Evolutionary conservation across 2,888 invertebrate species (phyloP), one percentile per base, ranked within the genome.

Genomic region (Andrena haemorrhoa): DNA sequence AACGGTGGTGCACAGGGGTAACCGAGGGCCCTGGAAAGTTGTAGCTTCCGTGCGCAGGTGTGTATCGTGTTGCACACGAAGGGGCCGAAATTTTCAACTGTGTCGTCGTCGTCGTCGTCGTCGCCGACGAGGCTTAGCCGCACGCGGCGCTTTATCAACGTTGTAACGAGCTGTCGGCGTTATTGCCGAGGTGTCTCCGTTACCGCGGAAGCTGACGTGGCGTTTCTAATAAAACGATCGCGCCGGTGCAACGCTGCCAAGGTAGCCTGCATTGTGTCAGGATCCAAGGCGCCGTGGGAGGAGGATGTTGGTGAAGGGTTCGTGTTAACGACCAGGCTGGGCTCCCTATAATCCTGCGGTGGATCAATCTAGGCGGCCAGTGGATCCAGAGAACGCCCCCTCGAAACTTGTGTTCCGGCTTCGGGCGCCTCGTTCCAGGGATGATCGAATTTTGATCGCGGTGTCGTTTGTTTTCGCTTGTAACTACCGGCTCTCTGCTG

Each of bases 91-190:
- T 86, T 82, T 86, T 82, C 70, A 71, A 26, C 26, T 41, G 23
- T 29, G 61, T 56, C 60, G 79, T 47, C 56, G 51, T n/a, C 71
- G 71, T 4, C 75, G 79, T 20, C 51, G 68, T 20, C 53, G 65
- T 63, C 64, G 75, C 78, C 77, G 75, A 56, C 66, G 84, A 80
- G 83, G 84, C 85, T 84, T 85, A 86, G 83, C 80, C 77, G 71
- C 83, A 76, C 84, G 71, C 78, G 85, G 84, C 89, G 93, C 93
- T 93, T 93, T 93, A 93, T 93, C 93, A 93, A 93, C 89, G 92
- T 90, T 92, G 92, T 93, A 93, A 93, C 93, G 92, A 93, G 93
- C 93, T 92, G 93, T 93, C 92, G 91, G 88, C 90, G 90, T 92
- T 93, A 92, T 92, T 92, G 93, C 91, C 90, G 89, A 89, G 89